Evolutionary conservation across 2,888 invertebrate species (phyloP).

Genomic region (Agrypnus murinus): DNA sequence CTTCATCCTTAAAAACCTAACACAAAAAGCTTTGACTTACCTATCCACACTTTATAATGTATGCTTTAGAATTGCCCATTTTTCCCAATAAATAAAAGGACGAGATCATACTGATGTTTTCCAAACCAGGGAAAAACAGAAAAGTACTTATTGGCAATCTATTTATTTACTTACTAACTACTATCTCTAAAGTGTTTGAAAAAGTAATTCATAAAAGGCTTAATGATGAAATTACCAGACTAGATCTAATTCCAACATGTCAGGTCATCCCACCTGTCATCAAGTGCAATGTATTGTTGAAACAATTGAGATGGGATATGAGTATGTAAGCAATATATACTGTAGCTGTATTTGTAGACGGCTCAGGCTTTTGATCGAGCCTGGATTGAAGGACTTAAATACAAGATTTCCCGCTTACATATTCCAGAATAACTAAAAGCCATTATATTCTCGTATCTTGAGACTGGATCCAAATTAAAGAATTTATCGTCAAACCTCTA

Average conservation of each 20-base stretch:
- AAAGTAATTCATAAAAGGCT: not conserved
- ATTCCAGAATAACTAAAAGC: slow-evolving; percentile 6
- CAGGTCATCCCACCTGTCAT: no score
- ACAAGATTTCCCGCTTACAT: no score
- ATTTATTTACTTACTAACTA: not conserved
- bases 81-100: no score
- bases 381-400: slow-evolving; percentile 2
- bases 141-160: not conserved
- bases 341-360: slow-evolving; percentile 1
- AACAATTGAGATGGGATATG: not conserved
- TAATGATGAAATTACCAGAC: slow-evolving; percentile 11
- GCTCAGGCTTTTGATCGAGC: not conserved
- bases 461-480: no score
- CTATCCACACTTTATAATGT: not conserved
- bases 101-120: no score
- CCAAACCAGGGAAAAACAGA: not conserved
- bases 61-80: not conserved
- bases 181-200: slow-evolving; percentile 1
- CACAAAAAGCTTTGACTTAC: not conserved
- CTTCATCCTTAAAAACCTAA: not conserved
- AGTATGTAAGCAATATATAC: not conserved
- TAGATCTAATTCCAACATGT: not conserved
- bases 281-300: not conserved
- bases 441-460: slow-evolving; percentile 9
- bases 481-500: no score